Conservation (phyloP, 2,888 invertebrate genomes). For the Leptinotarsa juncta region DNA sequence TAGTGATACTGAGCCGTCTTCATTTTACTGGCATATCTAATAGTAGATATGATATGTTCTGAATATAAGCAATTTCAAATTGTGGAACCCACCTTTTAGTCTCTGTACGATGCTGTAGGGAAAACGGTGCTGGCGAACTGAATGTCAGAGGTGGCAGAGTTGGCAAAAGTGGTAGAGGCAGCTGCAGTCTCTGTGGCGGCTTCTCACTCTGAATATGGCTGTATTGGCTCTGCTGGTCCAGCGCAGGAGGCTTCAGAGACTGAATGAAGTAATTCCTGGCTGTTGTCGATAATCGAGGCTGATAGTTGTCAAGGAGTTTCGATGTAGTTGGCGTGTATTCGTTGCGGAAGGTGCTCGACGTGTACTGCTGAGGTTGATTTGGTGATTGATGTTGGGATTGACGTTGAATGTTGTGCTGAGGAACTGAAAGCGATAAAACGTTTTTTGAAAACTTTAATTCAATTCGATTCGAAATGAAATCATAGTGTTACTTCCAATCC, state of each 20-base stretch:
- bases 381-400: not conserved
- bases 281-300: constrained; percentile 29
- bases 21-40: too few species aligned
- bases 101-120: constrained; percentile 59
- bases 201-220: constrained; percentile 55
- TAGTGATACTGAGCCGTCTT: too few species aligned
- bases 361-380: constrained; percentile 30
- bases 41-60: too few species aligned
- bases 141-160: constrained; percentile 62
- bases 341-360: constrained; percentile 40
- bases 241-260: constrained; percentile 45
- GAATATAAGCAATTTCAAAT: too few species aligned
- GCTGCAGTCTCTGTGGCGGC: constrained; percentile 58
- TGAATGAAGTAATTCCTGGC: constrained; percentile 43
- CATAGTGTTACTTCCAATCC: too few species aligned
- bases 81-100: constrained; percentile 53
- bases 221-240: constrained; percentile 48
- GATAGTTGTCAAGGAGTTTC: constrained; percentile 29
- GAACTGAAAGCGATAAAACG: constrained; percentile 32
- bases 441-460: not conserved
- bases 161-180: constrained; percentile 61
- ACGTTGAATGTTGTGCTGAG: constrained; percentile 30
- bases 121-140: constrained; percentile 64
- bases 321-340: constrained; percentile 34
- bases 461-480: too few species aligned